These are phyloP conservation scores for Anas platyrhynchos DNA, from an alignment of 2,113 vertebrate genomes.

Conservation along the genomic window DNA sequence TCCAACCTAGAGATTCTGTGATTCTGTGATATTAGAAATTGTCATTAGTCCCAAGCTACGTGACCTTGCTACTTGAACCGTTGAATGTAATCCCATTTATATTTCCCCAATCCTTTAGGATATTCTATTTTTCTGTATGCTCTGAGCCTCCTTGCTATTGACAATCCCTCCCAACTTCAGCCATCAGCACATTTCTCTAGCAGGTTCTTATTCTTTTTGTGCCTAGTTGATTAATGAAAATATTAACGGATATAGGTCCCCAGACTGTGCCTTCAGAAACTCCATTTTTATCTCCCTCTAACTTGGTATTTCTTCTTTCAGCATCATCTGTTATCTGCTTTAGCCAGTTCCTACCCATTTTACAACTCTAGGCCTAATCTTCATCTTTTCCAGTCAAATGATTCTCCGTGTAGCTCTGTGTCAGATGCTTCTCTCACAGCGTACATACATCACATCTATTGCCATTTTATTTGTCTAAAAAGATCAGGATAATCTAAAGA, in stretches of 20 bases:
- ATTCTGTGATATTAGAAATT: slow-evolving; percentile 32
- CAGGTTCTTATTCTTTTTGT: slow-evolving; percentile 27
- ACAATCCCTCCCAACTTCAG: slow-evolving; percentile 22
- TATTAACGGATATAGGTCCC: slow-evolving; percentile 32
- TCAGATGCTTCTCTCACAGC: slow-evolving; percentile 32
- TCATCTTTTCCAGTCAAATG: slow-evolving; percentile 33
- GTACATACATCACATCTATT: slow-evolving; percentile 17
- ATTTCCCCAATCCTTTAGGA: slow-evolving; percentile 1
- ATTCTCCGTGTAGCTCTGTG: slow-evolving; percentile 15
- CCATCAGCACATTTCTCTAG: slow-evolving; percentile 32
- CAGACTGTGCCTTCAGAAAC: slow-evolving; percentile 28
- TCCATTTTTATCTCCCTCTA: slow-evolving; percentile 16
- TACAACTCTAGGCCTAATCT: slow-evolving; percentile 43
- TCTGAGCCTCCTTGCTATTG: slow-evolving; percentile 5
- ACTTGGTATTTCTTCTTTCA: slow-evolving; percentile 11
- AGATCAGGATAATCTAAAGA: slow-evolving; percentile 62
- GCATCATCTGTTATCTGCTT: slow-evolving; percentile 43
- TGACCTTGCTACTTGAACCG: slow-evolving; percentile 42
- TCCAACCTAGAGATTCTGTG: too few relatives aligned
- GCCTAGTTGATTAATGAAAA: slow-evolving; percentile 56
- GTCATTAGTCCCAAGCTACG: slow-evolving; percentile 27
- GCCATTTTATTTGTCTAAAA: slow-evolving; percentile 38
- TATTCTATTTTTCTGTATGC: slow-evolving; percentile 11
- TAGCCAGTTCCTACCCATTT: slow-evolving; percentile 38
- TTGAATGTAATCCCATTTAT: slow-evolving; percentile 38